Base-by-base conservation (phyloP, 2,113 vertebrate species). In the Macquaria australasica region DNA sequence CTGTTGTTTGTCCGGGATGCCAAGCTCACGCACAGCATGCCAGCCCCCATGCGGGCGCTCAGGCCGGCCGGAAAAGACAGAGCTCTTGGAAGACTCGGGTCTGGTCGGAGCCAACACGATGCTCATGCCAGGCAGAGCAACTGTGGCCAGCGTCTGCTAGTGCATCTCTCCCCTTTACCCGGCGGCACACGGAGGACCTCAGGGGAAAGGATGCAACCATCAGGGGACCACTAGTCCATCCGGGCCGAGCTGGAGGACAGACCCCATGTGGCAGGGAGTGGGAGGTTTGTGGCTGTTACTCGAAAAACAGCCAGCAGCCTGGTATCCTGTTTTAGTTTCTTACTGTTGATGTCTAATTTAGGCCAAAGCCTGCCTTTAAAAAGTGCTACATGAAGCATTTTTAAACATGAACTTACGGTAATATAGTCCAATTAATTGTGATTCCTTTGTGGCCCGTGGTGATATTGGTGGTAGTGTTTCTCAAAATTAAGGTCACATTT, bases 11-110 rank as follows among this genome's bases (percentile, higher is more conserved):
- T 87, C 88, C 91, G 85, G 81, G 88, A 89, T 93, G 93, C 93
- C 94, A 94, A 90, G 84, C 91, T 82, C 89, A 86, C 3, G 77
- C 90, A 58, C 82, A 63, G 81, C 82, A 87, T 91, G 92, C 95
- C 95, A 95, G 93, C 86, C 91, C 88, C 90, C 94, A 89, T 90
- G 93, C 79, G 72, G 90, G 80, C 74, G 88, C 89, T 92, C 94
- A 93, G 91, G 89, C 93, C 93, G 93, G 91, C 94, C 92, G 92
- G 93, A 93, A 94, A 93, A 95, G 92, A 92, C 92, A 84, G 92
- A 87, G 91, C 93, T 93, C 71, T 93, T 95, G 94, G 94, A 93
- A 81, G 85, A 88, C 66, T 82, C 58, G 11, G 79, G 59, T 14
- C 67, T 12, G 88, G 76, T 12, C 67, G 0, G 81, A 76, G 92